Evolutionary conservation across 2,113 vertebrate genomes (phyloP), one percentile per base, ranked within the genome.

Genomic region (Pachypanchax playfairii): DNA sequence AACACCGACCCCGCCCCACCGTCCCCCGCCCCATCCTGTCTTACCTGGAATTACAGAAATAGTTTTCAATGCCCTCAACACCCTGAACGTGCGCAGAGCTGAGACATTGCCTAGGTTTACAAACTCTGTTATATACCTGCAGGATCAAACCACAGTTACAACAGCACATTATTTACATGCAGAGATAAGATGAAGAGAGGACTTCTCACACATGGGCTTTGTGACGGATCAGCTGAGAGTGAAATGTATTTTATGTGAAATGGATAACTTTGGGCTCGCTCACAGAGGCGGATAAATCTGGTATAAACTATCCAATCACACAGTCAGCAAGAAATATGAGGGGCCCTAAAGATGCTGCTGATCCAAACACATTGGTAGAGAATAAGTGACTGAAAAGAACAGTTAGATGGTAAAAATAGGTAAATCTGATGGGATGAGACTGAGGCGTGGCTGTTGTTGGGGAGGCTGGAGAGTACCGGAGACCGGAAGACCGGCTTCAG

Each of bases 61-160:
- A 94, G 97, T 98, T 99, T 98, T 98, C 97, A 98, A 98, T 96
- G 97, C 97, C 96, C 96, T 98, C 97, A 99, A 49, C 26, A 99
- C 97, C 31, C 97, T 99, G 97, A 99, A 98, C 93, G 96, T 98
- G 38, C 96, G 97, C 1, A 99, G 95, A 96, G 97, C 97, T 97
- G 96, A 98, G 93, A 98, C 95, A 98, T 97, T 99, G 96, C 96
- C 96, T 98, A 98, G 96, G 96, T 98, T 98, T 98, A 98, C 96
- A 98, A 98, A 99, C 94, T 98, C 96, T 98, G 96, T 98, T 96
- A 98, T 95, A 98, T 97, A 98, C 96, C 96, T 98, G 96, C 94
- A 97, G 96, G 87, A 90, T 91, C 93, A 99, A 96, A 99, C 93
- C 96, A 98, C 93, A 98, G 94, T 96, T 95, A 95, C 93, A 93